Evolutionary conservation across 2,797 vertebrate species (phyloP).

Genomic region (Apodemus agrarius): DNA sequence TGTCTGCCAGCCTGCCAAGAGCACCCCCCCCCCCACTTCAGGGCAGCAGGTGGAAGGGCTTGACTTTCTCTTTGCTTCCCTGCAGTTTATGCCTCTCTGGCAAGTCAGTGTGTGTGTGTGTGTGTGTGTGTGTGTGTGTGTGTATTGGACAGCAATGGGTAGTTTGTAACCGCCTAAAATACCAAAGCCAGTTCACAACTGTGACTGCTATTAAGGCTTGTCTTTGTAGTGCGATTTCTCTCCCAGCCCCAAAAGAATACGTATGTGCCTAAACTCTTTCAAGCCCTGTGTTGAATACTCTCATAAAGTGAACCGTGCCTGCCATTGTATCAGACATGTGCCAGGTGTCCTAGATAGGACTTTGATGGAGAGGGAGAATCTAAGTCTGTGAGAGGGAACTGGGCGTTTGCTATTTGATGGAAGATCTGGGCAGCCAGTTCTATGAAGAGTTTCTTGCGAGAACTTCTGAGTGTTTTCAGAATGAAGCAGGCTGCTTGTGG

Average conservation of each 20-base stretch:
- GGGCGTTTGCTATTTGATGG: slow-evolving; percentile 51
- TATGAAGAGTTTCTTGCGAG: slow-evolving; percentile 61
- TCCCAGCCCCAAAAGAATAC: slow-evolving; percentile 57
- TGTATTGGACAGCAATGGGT: slow-evolving; percentile 47
- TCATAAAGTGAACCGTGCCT: slow-evolving; percentile 62
- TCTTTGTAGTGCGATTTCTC: slow-evolving; percentile 60
- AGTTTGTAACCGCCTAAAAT: slow-evolving; percentile 65
- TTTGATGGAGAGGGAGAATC: slow-evolving; percentile 72
- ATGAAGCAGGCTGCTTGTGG: slow-evolving; percentile 11
- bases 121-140: slow-evolving; percentile 47
- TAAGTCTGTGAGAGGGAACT: slow-evolving; percentile 57
- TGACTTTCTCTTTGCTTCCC: slow-evolving; percentile 73
- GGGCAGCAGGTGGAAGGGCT: slow-evolving; percentile 78
- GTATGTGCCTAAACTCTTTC: slow-evolving; percentile 47
- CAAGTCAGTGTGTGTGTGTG: slow-evolving; percentile 56
- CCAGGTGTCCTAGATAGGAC: slow-evolving; percentile 74
- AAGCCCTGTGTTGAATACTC: slow-evolving; percentile 68
- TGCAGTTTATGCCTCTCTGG: slow-evolving; percentile 62
- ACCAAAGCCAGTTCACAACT: slow-evolving; percentile 76
- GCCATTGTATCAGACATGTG: slow-evolving; percentile 68
- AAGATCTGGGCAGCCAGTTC: slow-evolving; percentile 30
- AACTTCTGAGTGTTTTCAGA: slow-evolving; percentile 69
- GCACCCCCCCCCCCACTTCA: slow-evolving; percentile 49
- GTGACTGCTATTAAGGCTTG: slow-evolving; percentile 63
- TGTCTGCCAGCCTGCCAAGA: slow-evolving; percentile 60